phyloP scores from a whole-genome alignment of 2,113 vertebrate species.

The Percina caprodes region DNA sequence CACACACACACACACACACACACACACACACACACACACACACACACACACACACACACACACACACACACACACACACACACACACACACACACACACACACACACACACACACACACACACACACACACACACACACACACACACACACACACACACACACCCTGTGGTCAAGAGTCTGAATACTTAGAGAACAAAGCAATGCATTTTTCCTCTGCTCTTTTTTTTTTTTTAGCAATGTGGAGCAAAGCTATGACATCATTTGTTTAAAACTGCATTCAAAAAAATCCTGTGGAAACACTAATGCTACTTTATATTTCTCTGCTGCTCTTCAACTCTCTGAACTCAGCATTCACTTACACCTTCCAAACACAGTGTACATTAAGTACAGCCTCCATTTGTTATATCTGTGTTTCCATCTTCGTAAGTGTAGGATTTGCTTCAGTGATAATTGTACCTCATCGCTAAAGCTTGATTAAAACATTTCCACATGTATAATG shows the following conservation, averaged over 20 bases:
- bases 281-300: constrained; percentile 60
- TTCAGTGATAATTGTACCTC: background rate
- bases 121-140: too few relatives aligned
- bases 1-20: constrained; percentile 25
- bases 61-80: too few relatives aligned
- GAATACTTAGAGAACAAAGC: constrained; percentile 66
- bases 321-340: constrained; percentile 5
- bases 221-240: constrained; percentile 68
- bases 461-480: constrained; percentile 7
- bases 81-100: too few relatives aligned
- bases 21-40: constrained; percentile 25
- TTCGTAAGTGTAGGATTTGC: background rate
- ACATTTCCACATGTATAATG: constrained; percentile 17
- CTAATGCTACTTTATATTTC: constrained; percentile 25
- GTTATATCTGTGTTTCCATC: background rate
- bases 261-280: constrained; percentile 59
- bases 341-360: background rate
- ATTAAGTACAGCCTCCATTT: background rate
- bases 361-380: background rate
- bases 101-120: too few relatives aligned
- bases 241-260: constrained; percentile 60
- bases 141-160: constrained; percentile 1
- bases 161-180: constrained; percentile 56
- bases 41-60: constrained; percentile 24
- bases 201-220: constrained; percentile 55